Evolutionary conservation across 2,797 vertebrate species (phyloP).

Genomic region (Liasis olivaceus): DNA sequence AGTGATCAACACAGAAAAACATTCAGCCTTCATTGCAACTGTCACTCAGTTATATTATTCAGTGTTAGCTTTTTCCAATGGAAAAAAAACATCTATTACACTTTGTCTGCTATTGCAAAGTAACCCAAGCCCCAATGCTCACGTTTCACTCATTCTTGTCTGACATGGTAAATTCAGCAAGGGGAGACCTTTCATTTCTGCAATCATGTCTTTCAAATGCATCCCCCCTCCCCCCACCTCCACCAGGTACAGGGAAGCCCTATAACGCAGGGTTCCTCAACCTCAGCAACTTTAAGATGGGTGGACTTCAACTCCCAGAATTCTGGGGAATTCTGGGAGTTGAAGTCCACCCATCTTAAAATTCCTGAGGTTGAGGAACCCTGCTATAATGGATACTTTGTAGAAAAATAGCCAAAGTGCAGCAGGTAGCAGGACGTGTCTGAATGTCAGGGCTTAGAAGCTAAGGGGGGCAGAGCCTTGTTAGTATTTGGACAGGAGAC

Average conservation of each 20-base stretch:
- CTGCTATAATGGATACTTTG: neutral
- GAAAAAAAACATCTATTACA: neutral
- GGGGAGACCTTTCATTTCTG: neutral
- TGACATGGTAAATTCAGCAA: neutral
- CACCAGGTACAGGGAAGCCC: neutral
- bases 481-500: neutral
- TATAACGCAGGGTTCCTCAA: neutral
- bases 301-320: too few species aligned
- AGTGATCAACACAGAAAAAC: neutral
- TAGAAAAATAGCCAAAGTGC: too few species aligned
- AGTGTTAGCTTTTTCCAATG: neutral
- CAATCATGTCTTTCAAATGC: neutral
- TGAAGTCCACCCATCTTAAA: too few species aligned
- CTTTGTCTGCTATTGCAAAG: conserved; percentile 1
- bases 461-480: neutral
- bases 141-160: neutral
- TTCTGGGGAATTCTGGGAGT: too few species aligned
- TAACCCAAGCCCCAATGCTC: neutral
- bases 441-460: neutral
- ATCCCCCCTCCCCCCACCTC: neutral
- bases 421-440: neutral
- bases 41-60: neutral
- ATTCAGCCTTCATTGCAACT: neutral
- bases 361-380: too few species aligned
- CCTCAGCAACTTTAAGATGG: too few species aligned